Evolutionary conservation across 2,888 invertebrate species (phyloP), one percentile per base, ranked within the genome.

Genomic region (Spatulosminthurus flaviceps): DNA sequence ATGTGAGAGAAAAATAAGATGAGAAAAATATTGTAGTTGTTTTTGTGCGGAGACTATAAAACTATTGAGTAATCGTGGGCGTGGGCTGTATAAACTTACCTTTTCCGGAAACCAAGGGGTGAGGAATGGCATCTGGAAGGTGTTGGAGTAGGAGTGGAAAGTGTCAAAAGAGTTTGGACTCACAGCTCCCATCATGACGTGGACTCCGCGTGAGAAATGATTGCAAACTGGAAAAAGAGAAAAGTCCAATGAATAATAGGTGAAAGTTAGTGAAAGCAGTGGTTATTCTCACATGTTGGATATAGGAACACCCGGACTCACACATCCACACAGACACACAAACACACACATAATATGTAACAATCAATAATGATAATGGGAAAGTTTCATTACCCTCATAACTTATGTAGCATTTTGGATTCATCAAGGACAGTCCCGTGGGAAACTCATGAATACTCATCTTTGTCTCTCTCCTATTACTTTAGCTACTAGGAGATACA

Each of bases 21-120:
- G n/a, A n/a, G n/a, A n/a, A n/a, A n/a, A n/a, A n/a, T n/a, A n/a
- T n/a, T n/a, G n/a, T n/a, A n/a, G n/a, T n/a, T n/a, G n/a, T n/a
- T n/a, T n/a, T n/a, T n/a, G n/a, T n/a, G n/a, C n/a, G n/a, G n/a
- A n/a, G n/a, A n/a, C n/a, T n/a, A n/a, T n/a, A n/a, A n/a, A n/a
- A n/a, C n/a, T n/a, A n/a, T n/a, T n/a, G n/a, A n/a, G n/a, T n/a
- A n/a, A n/a, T n/a, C n/a, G n/a, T n/a, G 34, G 9, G 34, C 34
- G 9, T 4, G 9, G 5, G 4, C 34, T 41, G 73, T 22, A 22
- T 70, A 28, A 76, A 82, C 87, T 89, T 88, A 93, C 94, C 91
- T 95, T 95, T 88, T 96, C 95, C 0, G 96, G 95, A 87, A 95
- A 96, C 95, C 95, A 95, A 19, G 95, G 95, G 69, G 95, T 95